Evolutionary conservation across 2,888 invertebrate species (phyloP), one percentile per base, ranked within the genome.

Genomic region (Clistopyga incitator): DNA sequence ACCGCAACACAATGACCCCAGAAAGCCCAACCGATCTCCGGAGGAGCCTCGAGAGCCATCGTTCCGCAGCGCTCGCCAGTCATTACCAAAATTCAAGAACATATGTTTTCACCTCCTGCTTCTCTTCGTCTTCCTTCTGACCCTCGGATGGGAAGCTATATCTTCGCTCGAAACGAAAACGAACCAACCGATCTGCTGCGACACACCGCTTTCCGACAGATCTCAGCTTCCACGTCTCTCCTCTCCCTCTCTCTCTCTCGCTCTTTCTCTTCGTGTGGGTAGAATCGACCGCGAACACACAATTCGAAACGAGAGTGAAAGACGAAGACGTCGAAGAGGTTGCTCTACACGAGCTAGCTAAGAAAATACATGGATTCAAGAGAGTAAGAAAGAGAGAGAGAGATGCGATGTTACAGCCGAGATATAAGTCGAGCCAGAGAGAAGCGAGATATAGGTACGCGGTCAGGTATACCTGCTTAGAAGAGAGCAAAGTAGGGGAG

Each of bases 381-480:
- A 61, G 61, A 42, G 45, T 61, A 6, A 34, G 47, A 47, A 15
- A 64, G 59, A 61, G 61, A 42, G 45, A 68, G 10, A 34, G 68
- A 81, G 29, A 64, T 13, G 65, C 65, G 15, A 38, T 18, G 42
- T 45, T 64, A 20, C 23, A 18, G 64, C 23, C 42, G 29, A 56
- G 76, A 81, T 68, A 75, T 75, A 82, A 76, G 78, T 74, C 61
- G 68, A 64, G 50, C 47, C 70, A 34, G 71, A 18, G 11, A 67
- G 77, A 56, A 45, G 50, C 15, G 47, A 59, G 71, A 84, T 56
- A 74, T 81, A 80, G 70, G 76, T 65, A 45, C 64, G 71, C 71
- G 15, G 45, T 68, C 72, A 59, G 15, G 59, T 84, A 76, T 84
- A 82, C 85, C 81, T 84, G 85, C 77, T 77, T 78, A 79, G 83